Evolutionary conservation across 2,888 invertebrate genomes (phyloP), one percentile per base, ranked within the genome.

Genomic region (Stomorhina lunata): DNA sequence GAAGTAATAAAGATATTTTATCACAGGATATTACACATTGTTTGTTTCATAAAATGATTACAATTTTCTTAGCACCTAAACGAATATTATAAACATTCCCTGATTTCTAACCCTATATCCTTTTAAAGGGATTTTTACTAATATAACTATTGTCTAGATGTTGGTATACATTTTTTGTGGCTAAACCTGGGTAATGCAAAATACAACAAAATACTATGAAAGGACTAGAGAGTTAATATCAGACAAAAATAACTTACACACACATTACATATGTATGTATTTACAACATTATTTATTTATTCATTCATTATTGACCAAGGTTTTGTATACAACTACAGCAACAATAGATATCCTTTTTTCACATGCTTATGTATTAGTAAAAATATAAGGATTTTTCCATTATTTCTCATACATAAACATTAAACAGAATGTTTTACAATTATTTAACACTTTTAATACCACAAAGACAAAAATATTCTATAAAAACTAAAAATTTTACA

Each of bases 251-350:
- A 29, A 48, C n/a, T n/a, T n/a, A n/a, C n/a, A n/a, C n/a, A n/a
- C n/a, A n/a, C n/a, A n/a, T n/a, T n/a, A n/a, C n/a, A n/a, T n/a
- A 72, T 37, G n/a, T 59, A 59, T 27, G 48, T 72, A 55, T 71
- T 59, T 77, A 34, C 55, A 32, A 55, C 20, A 71, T 72, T 55
- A 63, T 69, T 59, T 65, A 79, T 72, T 72, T 61, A 65, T 73
- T 77, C 29, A 73, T 78, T 68, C 59, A 73, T 82, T 82, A 82
- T 79, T 75, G 59, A 50, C 77, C 75, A 79, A 53, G 59, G 65
- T 65, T 82, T 75, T 61, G 34, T 40, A 43, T 25, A 53, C 32
- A 72, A 72, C 55, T 37, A 66, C 68, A 29, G 22, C 48, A 32
- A 29, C 12, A 29, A 37, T 63, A 22, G 10, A 71, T 59, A 9